Conservation (phyloP, 1,140 invertebrate species). For the Notospermus geniculatus region DNA sequence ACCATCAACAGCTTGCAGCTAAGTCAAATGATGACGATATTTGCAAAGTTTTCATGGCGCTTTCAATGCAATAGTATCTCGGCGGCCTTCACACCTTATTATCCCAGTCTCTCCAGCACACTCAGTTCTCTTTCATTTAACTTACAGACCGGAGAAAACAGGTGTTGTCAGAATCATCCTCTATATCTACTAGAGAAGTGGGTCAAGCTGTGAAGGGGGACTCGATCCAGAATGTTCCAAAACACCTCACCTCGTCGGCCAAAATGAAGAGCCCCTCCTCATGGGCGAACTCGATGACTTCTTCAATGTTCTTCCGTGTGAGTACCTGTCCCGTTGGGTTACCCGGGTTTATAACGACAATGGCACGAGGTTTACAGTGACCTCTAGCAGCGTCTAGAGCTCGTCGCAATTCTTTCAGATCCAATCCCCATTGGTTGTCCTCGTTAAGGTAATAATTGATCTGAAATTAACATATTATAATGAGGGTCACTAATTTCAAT, state of each 20-base stretch:
- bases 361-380: conserved; percentile 73
- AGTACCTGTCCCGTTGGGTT: conserved; percentile 94
- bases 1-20: background rate
- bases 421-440: conserved; percentile 80
- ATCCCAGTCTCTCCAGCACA: no score
- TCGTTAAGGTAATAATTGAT: conserved; percentile 93
- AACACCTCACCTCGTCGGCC: conserved; percentile 94
- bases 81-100: no score
- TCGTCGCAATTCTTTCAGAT: conserved; percentile 78
- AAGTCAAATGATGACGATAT: no score
- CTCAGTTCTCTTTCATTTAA: no score
- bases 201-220: no score
- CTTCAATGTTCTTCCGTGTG: conserved; percentile 82
- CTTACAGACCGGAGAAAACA: no score
- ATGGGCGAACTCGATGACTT: conserved; percentile 90
- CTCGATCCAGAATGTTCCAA: no score
- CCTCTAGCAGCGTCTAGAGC: conserved; percentile 68
- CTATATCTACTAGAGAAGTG: no score
- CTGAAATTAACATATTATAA: conserved; percentile 41
- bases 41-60: no score
- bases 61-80: no score
- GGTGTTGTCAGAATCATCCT: no score
- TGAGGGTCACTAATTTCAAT: no score
- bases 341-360: conserved; percentile 97
- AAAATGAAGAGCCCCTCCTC: conserved; percentile 82